Percentiles rank a stretch among this genome's conserved stretches.
phyloP scores from a whole-genome alignment of 2,888 invertebrate genomes.

The Amblyjoppa fuscipennis region DNA sequence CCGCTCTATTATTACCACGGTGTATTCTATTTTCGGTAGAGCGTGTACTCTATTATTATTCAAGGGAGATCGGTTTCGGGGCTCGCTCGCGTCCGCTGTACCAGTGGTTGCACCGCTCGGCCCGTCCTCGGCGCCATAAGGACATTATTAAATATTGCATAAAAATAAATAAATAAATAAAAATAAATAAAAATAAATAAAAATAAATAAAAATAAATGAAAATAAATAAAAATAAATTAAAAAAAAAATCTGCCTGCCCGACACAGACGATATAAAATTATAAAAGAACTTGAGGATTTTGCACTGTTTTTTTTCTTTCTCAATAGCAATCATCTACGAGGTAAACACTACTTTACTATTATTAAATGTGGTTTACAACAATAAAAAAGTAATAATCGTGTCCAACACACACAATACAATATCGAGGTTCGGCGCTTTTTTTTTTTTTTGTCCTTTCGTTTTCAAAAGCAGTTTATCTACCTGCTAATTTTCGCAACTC shows the following conservation, averaged over 20 bases:
- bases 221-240: not conserved
- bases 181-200: not conserved
- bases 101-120: not conserved
- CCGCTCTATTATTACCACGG: slow-evolving; percentile 69
- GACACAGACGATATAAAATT: no score
- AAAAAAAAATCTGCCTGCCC: not conserved
- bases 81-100: slow-evolving; percentile 6
- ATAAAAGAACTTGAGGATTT: no score
- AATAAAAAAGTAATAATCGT: not conserved
- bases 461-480: not conserved
- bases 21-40: slow-evolving; percentile 69
- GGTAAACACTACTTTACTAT: no score
- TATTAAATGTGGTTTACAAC: no score
- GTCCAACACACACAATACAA: not conserved
- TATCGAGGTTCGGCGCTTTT: no score
- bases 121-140: not conserved
- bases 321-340: no score
- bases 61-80: slow-evolving; percentile 59
- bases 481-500: slow-evolving; percentile 34
- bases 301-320: no score
- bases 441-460: no score
- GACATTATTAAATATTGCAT: not conserved
- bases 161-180: no score
- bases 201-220: not conserved
- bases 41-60: slow-evolving; percentile 71